Percentiles rank a stretch among this genome's conserved stretches.
Conservation (phyloP, 2,113 vertebrate species). For the Peromyscus californicus region DNA sequence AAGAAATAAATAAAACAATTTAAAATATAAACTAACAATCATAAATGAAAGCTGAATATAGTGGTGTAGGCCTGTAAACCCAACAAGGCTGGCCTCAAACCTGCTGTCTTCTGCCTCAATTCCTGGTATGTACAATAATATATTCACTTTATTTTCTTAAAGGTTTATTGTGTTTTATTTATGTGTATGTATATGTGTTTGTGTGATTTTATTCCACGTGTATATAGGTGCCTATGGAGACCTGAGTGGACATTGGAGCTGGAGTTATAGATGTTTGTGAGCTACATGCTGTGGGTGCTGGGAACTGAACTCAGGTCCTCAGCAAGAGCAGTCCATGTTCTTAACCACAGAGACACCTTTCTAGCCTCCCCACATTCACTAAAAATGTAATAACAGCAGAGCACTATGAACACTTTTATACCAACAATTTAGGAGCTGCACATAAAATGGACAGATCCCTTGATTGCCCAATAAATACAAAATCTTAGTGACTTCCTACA, state of each 20-base stretch:
- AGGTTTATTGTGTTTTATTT: too few species aligned
- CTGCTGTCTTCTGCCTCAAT: too few species aligned
- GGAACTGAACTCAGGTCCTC: neutral
- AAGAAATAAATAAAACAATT: too few species aligned
- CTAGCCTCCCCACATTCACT: neutral
- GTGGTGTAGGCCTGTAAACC: too few species aligned
- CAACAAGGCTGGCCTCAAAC: too few species aligned
- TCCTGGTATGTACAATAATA: too few species aligned
- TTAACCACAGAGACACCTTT: neutral
- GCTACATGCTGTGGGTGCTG: neutral
- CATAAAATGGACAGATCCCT: neutral
- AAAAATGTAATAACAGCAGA: neutral
- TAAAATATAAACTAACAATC: too few species aligned
- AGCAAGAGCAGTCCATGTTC: neutral
- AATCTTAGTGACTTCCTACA: neutral
- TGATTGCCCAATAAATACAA: neutral
- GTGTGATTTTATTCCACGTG: too few species aligned
- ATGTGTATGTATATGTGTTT: too few species aligned
- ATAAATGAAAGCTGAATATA: too few species aligned
- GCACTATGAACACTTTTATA: neutral
- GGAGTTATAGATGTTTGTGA: neutral
- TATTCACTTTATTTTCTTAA: too few species aligned
- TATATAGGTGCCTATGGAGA: neutral
- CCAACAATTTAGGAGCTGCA: neutral
- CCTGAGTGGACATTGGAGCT: neutral